Evolutionary conservation across 2,113 vertebrate species (phyloP).

Genomic region (Colossoma macropomum): DNA sequence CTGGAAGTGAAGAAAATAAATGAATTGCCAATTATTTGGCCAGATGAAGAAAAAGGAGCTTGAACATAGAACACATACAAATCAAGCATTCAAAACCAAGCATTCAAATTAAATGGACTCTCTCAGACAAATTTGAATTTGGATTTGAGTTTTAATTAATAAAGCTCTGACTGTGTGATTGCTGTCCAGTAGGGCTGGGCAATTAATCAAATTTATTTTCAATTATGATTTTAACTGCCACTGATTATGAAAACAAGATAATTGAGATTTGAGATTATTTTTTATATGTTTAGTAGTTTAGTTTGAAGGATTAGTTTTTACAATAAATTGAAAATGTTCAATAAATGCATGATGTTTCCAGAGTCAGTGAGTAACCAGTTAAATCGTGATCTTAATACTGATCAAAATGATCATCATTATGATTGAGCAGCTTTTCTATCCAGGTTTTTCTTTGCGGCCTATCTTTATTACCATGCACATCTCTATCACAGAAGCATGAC

Average conservation of each 20-base stretch:
- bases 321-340: no score
- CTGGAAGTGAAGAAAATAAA: background rate
- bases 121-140: background rate
- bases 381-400: no score
- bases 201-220: no score
- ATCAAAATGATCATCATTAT: no score
- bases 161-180: background rate
- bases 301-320: no score
- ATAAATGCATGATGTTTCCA: no score
- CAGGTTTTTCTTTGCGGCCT: background rate
- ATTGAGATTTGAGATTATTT: no score
- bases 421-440: no score
- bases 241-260: no score
- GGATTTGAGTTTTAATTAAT: conserved; percentile 6
- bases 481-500: background rate
- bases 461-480: background rate
- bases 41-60: background rate
- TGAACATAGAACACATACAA: background rate
- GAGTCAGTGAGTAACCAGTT: no score
- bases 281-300: no score
- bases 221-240: no score
- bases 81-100: background rate
- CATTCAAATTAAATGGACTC: background rate
- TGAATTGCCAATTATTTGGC: background rate
- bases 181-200: background rate